Base-by-base conservation (phyloP, 2,113 vertebrate species). In the Centrocercus urophasianus region DNA sequence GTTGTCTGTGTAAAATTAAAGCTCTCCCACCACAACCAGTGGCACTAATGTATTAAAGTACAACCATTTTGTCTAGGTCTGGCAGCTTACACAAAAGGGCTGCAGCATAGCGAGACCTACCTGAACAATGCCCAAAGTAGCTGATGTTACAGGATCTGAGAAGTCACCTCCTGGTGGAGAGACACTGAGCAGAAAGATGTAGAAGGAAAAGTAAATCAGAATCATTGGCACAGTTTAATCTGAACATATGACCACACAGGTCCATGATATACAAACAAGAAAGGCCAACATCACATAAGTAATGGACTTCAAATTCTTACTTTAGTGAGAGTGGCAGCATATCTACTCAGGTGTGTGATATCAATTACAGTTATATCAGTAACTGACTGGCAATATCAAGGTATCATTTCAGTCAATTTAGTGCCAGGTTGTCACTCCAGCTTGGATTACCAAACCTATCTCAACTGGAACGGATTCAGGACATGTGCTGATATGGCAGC, bases 121-220 rank as follows among this genome's bases (percentile, higher is more conserved):
- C 98, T 99, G 99, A 72, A 99, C 99, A 70, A 99, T 99, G 94
- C 99, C 99, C 86, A 99, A 98, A 8, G 99, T 99, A 89, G 99
- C 99, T 93, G 99, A 99, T 60, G 99, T 99, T 84, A 99, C 99
- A 20, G 99, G 99, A 95, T 99, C 99, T 63, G 99, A 99, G 98
- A 99, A 99, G 96, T 99, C 99, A 94, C 99, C 99, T 96, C 99
- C 99, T 96, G 99, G 99, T 52, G 99, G 99, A 56, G 99, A 99
- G 36, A 99, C 99, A 90, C 99, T 99, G 97, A 71, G 80, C 50
- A 71, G 42, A 88, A 95, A 96, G 79, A 86, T 17, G 83, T 10
- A 54, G 1, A 57, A 47, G 24, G 32, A 90, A 56, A 82, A 61
- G 12, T 60, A 59, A 59, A 72, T 15, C 52, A 75, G 64, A 79